These are phyloP conservation scores for Spisula subtruncata DNA, from an alignment of 2,888 invertebrate species.

Conservation along the genomic window DNA sequence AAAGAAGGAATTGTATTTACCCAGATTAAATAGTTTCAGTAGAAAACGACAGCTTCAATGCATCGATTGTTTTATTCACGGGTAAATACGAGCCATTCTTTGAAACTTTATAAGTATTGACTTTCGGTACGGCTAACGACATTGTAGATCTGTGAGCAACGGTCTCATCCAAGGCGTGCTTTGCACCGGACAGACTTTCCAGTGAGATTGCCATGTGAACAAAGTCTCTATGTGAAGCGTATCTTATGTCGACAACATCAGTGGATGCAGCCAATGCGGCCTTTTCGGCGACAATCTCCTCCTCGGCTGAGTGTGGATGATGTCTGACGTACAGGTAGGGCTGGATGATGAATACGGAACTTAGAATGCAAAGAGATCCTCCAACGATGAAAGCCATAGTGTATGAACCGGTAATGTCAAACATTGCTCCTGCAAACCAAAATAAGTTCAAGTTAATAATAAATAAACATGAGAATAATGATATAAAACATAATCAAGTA, in stretches of 20 bases:
- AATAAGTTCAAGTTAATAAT: not conserved
- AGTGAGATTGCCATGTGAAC: conserved; percentile 60
- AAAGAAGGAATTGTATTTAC: not conserved
- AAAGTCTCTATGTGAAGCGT: conserved; percentile 60
- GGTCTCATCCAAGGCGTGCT: conserved; percentile 24
- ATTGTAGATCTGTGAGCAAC: conserved; percentile 48
- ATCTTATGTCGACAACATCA: conserved; percentile 45
- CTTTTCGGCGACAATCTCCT: conserved; percentile 53
- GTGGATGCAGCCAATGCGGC: conserved; percentile 47
- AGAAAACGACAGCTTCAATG: conserved; percentile 30
- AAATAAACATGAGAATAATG: no score
- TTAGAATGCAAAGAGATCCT: conserved; percentile 63
- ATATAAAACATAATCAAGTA: no score
- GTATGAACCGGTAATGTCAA: conserved; percentile 70
- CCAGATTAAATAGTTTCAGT: conserved; percentile 41
- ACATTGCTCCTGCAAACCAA: conserved; percentile 69
- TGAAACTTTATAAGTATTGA: not conserved
- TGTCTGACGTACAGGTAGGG: conserved; percentile 66
- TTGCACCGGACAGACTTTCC: conserved; percentile 56
- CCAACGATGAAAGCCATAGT: conserved; percentile 69
- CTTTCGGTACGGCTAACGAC: conserved; percentile 24
- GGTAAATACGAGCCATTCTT: conserved; percentile 33
- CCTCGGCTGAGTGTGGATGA: conserved; percentile 37
- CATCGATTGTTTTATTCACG: conserved; percentile 29
- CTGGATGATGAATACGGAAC: conserved; percentile 69